Evolutionary conservation across 2,797 vertebrate genomes (phyloP).

Genomic region (Lutjanus argentimaculatus): DNA sequence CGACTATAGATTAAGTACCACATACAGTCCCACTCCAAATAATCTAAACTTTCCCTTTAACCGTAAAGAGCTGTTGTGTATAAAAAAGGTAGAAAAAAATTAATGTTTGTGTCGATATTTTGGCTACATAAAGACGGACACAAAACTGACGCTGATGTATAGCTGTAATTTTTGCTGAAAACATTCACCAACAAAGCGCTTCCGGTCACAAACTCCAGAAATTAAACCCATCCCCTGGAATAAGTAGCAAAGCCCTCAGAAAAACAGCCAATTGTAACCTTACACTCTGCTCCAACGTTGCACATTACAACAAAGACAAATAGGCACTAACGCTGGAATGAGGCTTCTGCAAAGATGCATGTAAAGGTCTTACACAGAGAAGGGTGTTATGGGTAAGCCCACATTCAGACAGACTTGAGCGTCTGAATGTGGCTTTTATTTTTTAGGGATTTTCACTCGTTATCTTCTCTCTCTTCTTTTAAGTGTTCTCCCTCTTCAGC

Average conservation of each 20-base stretch:
- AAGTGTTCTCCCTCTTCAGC: conserved; percentile 10
- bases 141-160: background rate
- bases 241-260: background rate
- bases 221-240: background rate
- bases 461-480: background rate
- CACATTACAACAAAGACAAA: background rate
- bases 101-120: too few species aligned
- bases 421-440: background rate
- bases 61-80: background rate
- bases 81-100: background rate
- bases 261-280: background rate
- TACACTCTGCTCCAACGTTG: background rate
- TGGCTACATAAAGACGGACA: background rate
- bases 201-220: background rate
- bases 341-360: background rate
- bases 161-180: background rate
- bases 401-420: background rate
- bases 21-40: too few species aligned
- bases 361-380: background rate
- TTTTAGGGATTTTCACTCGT: background rate
- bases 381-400: background rate
- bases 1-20: too few species aligned
- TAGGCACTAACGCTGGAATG: background rate
- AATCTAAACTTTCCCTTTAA: background rate
- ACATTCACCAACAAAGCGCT: background rate